Conservation (phyloP, 64 coral and sea anemone genomes). For the Montipora capricornis region DNA sequence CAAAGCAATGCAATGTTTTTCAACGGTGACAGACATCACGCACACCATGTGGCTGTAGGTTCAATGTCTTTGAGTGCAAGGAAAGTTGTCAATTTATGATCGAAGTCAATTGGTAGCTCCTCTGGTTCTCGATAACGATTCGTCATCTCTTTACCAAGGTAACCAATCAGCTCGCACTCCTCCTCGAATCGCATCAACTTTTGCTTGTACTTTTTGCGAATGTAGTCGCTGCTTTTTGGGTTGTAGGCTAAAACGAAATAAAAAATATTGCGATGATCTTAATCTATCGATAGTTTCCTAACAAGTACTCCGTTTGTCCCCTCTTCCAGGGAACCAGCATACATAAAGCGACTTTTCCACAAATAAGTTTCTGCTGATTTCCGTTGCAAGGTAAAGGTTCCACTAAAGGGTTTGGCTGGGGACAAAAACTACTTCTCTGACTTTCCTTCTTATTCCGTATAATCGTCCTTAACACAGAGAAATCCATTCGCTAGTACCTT, state of each 20-base stretch:
- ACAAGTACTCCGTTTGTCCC: too few relatives aligned
- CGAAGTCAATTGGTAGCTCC: conserved; percentile 92
- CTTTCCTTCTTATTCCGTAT: too few relatives aligned
- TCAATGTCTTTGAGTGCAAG: conserved; percentile 87
- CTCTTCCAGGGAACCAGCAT: too few relatives aligned
- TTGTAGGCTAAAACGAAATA: conserved; percentile 82
- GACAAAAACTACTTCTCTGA: too few relatives aligned
- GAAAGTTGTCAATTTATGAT: conserved; percentile 88
- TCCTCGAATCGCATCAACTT: conserved; percentile 94
- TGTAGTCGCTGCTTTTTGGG: conserved; percentile 88
- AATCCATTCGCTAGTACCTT: too few relatives aligned
- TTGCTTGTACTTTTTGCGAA: conserved; percentile 96
- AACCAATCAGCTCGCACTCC: conserved; percentile 92
- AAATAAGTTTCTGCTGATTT: too few relatives aligned
- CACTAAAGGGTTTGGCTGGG: too few relatives aligned
- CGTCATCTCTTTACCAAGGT: conserved; percentile 94
- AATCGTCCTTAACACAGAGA: too few relatives aligned
- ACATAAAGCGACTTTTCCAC: too few relatives aligned
- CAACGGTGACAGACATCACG: conserved; percentile 21
- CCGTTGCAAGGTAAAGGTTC: too few relatives aligned
- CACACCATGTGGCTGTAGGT: conserved; percentile 78
- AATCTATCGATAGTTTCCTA: too few relatives aligned
- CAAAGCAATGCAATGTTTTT: not conserved
- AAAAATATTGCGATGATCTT: not conserved
- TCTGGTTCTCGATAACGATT: conserved; percentile 81